Percentiles rank a stretch among this genome's conserved stretches.
Conservation (phyloP, 2,888 invertebrate species). For the Melanchra persicariae region DNA sequence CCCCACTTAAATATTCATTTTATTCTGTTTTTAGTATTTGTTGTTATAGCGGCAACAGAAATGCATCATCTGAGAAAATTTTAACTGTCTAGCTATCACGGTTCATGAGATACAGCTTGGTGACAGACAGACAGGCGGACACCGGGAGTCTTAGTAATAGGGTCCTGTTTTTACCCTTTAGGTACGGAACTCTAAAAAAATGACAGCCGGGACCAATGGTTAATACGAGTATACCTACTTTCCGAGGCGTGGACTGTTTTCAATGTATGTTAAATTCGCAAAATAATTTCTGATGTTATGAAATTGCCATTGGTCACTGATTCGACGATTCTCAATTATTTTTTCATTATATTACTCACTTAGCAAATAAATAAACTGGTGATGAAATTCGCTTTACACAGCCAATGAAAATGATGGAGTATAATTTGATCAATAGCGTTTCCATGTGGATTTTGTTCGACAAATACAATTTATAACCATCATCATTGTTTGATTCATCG, state of each 20-base stretch:
- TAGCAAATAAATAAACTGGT: conserved; percentile 31
- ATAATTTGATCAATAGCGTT: conserved; percentile 12
- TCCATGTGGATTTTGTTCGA: neutral
- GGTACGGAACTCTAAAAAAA: too few species aligned
- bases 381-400: conserved; percentile 29
- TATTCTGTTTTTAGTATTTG: too few species aligned
- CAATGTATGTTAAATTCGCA: neutral
- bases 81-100: too few species aligned
- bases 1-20: too few species aligned
- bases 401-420: conserved; percentile 16
- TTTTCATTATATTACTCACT: conserved; percentile 37
- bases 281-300: neutral
- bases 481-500: neutral
- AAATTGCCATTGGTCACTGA: conserved; percentile 5
- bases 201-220: neutral
- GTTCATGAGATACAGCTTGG: too few species aligned
- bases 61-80: too few species aligned
- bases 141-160: too few species aligned
- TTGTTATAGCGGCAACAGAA: too few species aligned
- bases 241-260: neutral
- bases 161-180: too few species aligned
- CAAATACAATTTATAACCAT: conserved; percentile 18
- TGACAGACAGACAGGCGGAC: too few species aligned
- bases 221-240: neutral
- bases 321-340: conserved; percentile 37